Base-by-base conservation (phyloP, 1,140 invertebrate genomes). In the Trachymyrmex cornetzi region DNA sequence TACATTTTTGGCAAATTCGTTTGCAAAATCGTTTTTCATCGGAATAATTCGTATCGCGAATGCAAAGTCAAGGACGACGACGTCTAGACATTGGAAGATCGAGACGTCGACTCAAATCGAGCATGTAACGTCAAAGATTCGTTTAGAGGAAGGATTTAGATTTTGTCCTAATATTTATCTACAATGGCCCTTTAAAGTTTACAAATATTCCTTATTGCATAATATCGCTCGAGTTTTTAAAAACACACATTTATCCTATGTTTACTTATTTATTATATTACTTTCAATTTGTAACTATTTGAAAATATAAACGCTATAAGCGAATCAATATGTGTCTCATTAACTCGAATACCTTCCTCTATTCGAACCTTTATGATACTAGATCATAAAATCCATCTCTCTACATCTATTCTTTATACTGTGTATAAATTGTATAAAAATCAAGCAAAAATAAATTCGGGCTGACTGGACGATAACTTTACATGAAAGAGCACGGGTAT, bases 371-470 rank as follows among this genome's bases (percentile, higher is more conserved):
- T 74, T 55, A n/a, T 22, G 30, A 87, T 69, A 87, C 75, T 77
- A 34, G 30, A 82, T 59, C 19, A 55, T 82, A 72, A 88, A 67
- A 30, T 87, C 30, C 4, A 55, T 74, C 67, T 27, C 87, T 67
- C 57, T 90, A 61, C 85, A 77, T 80, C 77, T 87, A 79, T 63
- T 57, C 53, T 64, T 91, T 88, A 85, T 44, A 88, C 48, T 63
- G 81, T 88, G 84, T 92, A 93, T 92, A 93, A 89, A 87, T 93
- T 85, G 84, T 94, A 93, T 94, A 86, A 93, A 94, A 94, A 91
- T 91, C 90, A 93, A 93, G 85, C 85, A 86, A 90, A 90, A 91
- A 69, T 90, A 87, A 71, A 89, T 90, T 89, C 67, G 72, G 89
- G 72, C 63, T 87, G 69, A 91, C 67, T 88, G 87, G 87, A 69